Evolutionary conservation across 2,888 invertebrate species (phyloP), one percentile per base, ranked within the genome.

Genomic region (Nesidiocoris tenuis): DNA sequence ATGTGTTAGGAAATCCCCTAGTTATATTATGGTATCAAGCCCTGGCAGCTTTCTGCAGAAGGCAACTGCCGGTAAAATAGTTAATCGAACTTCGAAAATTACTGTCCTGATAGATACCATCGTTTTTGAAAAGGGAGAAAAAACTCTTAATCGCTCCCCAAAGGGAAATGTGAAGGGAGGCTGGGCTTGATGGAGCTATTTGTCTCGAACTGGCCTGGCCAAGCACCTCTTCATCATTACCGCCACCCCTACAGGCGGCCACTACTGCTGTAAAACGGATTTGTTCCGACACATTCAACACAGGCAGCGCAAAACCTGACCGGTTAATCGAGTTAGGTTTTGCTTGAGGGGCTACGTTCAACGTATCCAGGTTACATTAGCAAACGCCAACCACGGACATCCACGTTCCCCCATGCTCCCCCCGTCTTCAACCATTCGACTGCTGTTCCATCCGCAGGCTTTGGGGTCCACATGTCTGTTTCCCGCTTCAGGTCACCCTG

Each of bases 261-360:
- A 39, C 5, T 39, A 7, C 39, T 39, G 39, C 39, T 39, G 12
- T 39, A 39, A 39, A 39, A 39, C 39, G 39, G 39, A 39, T 39
- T 39, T 12, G 5, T 3, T 39, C 39, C 5, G 3, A 39, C 39
- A 39, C 39, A 12, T 39, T 7, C 12, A 39, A 39, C 39, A 3
- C 39, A 12, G 39, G 12, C 39, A 39, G 39, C 39, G 39, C 39
- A 39, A 3, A 7, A 39, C 3, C 56, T 67, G 67, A 67, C 67
- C 67, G 67, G 67, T 67, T 67, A 67, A 67, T 67, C 67, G 67
- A 67, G 67, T 67, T 67, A 67, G 67, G 67, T 67, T 66, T 67
- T 67, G 67, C 67, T 1, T 22, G 39, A 39, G 12, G 54, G 39
- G 18, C 25, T 17, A 5, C 64, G 25, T 3, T 24, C 16, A n/a